These are phyloP conservation scores for Lytechinus variegatus DNA, from an alignment of 35 echinoderm and acorn worm genomes.

Conservation along the genomic window DNA sequence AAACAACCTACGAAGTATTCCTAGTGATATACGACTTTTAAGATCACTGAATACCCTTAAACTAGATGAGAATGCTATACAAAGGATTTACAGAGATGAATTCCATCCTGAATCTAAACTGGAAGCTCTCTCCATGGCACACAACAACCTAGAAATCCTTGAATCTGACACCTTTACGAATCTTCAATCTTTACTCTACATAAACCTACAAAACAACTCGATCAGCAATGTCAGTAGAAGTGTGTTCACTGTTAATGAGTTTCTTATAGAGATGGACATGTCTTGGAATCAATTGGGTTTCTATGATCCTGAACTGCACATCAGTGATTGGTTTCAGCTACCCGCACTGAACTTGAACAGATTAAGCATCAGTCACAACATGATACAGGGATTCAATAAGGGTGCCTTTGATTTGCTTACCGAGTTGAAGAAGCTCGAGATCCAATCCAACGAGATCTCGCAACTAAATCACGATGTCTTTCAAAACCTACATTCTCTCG, in stretches of 20 bases:
- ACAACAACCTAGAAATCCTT: background rate
- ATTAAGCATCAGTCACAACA: background rate
- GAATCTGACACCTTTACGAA: background rate
- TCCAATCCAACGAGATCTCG: background rate
- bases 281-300: background rate
- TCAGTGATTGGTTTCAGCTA: background rate
- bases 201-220: conserved; percentile 8
- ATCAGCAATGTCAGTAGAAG: conserved; percentile 22
- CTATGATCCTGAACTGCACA: background rate
- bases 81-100: background rate
- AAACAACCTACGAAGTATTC: conserved; percentile 3
- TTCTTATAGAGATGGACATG: background rate
- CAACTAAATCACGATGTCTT: conserved; percentile 26
- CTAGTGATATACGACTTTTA: background rate
- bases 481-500: background rate
- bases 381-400: background rate
- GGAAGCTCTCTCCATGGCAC: background rate
- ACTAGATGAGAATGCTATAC: background rate
- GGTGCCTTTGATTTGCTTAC: conserved; percentile 29
- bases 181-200: background rate
- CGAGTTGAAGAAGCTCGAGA: background rate
- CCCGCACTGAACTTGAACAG: background rate
- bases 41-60: conserved; percentile 20
- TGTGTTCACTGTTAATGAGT: background rate
- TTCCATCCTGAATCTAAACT: conserved; percentile 19